These are phyloP conservation scores for Byasa hedistus DNA, from an alignment of 2,888 invertebrate species.

Conservation along the genomic window DNA sequence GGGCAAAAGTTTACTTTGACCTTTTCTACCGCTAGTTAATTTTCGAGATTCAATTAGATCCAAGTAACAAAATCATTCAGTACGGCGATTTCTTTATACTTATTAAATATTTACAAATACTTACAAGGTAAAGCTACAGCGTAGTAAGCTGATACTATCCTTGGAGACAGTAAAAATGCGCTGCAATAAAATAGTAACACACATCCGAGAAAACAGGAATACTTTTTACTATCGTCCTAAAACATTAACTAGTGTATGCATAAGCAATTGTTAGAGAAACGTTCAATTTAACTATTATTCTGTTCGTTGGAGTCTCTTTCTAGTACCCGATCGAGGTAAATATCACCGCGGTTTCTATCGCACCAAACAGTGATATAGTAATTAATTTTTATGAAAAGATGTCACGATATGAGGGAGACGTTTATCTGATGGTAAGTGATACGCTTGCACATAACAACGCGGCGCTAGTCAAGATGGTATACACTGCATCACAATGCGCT, in stretches of 20 bases:
- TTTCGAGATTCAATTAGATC: background rate
- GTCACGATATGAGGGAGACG: no score
- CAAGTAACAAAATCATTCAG: background rate
- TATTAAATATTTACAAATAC: background rate
- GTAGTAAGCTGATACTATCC: background rate
- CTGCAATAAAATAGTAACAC: background rate
- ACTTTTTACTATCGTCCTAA: background rate
- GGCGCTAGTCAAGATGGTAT: no score
- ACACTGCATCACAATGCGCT: no score
- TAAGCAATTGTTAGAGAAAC: background rate
- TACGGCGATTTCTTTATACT: background rate
- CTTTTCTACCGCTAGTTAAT: no score
- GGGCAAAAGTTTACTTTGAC: no score
- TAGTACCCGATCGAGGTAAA: background rate
- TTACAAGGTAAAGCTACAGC: background rate
- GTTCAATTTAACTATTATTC: background rate
- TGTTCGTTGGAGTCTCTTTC: background rate
- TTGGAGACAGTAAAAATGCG: background rate
- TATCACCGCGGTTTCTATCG: background rate
- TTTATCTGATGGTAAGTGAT: no score
- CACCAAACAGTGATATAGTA: no score
- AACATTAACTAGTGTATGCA: background rate
- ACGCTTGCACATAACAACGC: no score
- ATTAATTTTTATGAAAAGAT: no score
- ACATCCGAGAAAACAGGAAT: background rate